Conservation (phyloP, 2,797 vertebrate species). For the Peromyscus attwateri region DNA sequence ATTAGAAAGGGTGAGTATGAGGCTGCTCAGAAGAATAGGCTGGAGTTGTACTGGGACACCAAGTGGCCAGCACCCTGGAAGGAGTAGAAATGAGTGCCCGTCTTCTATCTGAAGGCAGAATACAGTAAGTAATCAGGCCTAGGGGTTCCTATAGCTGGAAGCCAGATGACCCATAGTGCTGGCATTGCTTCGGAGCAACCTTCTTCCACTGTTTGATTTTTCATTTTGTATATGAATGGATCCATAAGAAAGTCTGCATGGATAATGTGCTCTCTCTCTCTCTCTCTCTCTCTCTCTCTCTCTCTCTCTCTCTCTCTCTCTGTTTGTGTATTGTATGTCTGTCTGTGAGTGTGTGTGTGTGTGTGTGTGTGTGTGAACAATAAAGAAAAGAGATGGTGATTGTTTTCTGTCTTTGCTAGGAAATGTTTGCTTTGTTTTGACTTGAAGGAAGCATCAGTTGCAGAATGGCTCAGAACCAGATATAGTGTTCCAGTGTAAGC, state of each 20-base stretch:
- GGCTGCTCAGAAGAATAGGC: neutral
- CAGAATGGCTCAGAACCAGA: neutral
- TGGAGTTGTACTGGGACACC: neutral
- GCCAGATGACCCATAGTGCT: neutral
- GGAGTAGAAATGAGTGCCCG: neutral
- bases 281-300: too few species aligned
- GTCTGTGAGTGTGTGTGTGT: neutral
- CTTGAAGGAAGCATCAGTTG: neutral
- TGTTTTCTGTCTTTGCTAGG: neutral
- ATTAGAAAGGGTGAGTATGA: neutral
- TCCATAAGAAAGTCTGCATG: neutral
- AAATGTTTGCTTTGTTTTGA: conserved; percentile 23
- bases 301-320: too few species aligned
- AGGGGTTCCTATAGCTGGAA: neutral
- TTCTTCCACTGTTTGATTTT: neutral
- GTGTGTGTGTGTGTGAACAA: too few species aligned
- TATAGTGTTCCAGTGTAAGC: neutral
- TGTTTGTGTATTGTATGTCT: neutral
- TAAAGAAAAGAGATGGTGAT: neutral
- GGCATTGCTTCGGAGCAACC: neutral
- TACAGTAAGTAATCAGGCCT: neutral
- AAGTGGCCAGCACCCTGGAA: accelerated
- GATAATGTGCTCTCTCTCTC: too few species aligned
- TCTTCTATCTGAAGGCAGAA: neutral
- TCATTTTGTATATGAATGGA: neutral